These are phyloP conservation scores for Netelia virgata DNA, from an alignment of 2,888 invertebrate genomes.

Conservation along the genomic window DNA sequence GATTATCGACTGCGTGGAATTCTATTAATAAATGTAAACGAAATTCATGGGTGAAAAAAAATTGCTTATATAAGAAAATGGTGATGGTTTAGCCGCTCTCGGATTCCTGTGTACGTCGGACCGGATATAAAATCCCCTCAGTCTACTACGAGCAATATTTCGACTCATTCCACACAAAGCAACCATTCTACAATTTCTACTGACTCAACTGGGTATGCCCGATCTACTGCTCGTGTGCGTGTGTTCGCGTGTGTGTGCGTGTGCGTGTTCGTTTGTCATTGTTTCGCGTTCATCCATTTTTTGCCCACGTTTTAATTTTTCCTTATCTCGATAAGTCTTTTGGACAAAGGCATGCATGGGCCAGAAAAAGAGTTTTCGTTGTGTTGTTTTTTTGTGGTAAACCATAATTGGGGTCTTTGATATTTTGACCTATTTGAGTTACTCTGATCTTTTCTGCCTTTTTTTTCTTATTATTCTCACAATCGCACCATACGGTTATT, in stretches of 20 bases:
- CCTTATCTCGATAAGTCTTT: constrained; percentile 2
- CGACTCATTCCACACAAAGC: constrained; percentile 84
- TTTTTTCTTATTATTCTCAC: background rate
- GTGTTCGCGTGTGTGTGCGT: constrained; percentile 65
- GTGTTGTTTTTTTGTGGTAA: background rate
- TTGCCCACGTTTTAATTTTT: constrained; percentile 18
- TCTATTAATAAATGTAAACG: constrained; percentile 11
- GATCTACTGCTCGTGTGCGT: constrained; percentile 69
- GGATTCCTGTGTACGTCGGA: constrained; percentile 91
- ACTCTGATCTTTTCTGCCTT: constrained; percentile 48
- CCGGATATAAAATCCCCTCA: constrained; percentile 87
- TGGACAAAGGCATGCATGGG: background rate
- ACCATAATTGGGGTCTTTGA: constrained; percentile 17
- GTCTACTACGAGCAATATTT: constrained; percentile 85
- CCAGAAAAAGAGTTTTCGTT: constrained; percentile 20
- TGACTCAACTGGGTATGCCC: constrained; percentile 84
- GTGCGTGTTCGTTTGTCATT: constrained; percentile 49
- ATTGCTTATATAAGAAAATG: constrained; percentile 76
- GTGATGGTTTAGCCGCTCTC: constrained; percentile 88
- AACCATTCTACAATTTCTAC: constrained; percentile 84
- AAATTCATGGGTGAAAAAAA: constrained; percentile 18
- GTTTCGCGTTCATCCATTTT: constrained; percentile 37
- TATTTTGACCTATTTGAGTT: constrained; percentile 30
- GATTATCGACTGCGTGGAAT: constrained; percentile 10
- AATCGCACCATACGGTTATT: too few relatives aligned